Evolutionary conservation across 2,113 vertebrate species (phyloP).

Genomic region (Thinocorus orbignyianus): DNA sequence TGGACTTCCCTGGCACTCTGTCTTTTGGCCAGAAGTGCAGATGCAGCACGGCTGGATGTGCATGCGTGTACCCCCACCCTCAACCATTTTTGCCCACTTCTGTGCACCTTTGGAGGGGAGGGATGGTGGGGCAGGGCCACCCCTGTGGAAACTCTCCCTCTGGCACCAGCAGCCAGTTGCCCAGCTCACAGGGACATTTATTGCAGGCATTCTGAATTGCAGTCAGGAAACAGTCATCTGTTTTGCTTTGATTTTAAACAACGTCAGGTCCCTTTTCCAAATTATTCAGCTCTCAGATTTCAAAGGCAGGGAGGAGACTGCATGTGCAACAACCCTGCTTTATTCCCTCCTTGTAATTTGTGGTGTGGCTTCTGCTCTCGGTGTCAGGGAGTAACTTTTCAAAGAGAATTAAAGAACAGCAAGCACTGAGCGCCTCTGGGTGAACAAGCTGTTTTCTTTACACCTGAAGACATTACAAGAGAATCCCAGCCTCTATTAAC

Average conservation of each 20-base stretch:
- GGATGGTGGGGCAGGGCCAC: accelerated
- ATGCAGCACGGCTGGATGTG: no score
- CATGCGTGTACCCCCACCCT: accelerated
- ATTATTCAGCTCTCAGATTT: constrained; percentile 36
- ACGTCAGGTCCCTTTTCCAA: background rate
- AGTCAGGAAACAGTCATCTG: background rate
- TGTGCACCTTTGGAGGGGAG: accelerated
- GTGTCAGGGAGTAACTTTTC: constrained; percentile 49
- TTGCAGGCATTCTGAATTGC: background rate
- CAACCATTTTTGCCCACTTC: background rate
- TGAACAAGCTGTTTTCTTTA: constrained; percentile 60
- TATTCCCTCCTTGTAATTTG: constrained; percentile 51
- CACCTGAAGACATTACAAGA: constrained; percentile 56
- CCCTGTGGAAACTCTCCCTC: background rate
- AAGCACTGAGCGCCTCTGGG: constrained; percentile 36
- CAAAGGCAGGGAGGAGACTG: constrained; percentile 38
- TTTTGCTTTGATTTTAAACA: background rate
- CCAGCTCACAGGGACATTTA: accelerated
- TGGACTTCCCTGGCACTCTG: background rate
- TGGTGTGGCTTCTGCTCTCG: constrained; percentile 1
- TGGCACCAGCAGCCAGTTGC: background rate
- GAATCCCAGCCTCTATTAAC: constrained; percentile 37
- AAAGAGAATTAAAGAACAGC: constrained; percentile 52
- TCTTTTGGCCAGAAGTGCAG: background rate
- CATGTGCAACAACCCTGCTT: background rate